Evolutionary conservation across 2,888 invertebrate genomes (phyloP).

Genomic region (Torymus tubicola): DNA sequence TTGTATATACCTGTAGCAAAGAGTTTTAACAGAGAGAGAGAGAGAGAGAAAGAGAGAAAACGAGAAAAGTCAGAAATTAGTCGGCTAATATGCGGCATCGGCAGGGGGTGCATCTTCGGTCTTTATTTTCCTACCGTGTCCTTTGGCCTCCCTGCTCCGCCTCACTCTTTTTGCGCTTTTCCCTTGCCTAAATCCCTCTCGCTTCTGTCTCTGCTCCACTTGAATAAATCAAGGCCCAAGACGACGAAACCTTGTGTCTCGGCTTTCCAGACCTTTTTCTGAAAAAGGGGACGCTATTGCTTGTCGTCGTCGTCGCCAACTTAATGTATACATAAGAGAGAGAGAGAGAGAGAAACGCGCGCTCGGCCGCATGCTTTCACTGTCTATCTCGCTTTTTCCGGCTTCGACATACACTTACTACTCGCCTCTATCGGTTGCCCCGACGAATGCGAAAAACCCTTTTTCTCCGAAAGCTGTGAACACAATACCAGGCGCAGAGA

Average conservation of each 20-base stretch:
- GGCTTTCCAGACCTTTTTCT: slow-evolving; percentile 22
- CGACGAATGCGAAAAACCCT: slow-evolving; percentile 56
- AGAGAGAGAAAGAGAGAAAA: background rate
- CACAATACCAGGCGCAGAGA: background rate
- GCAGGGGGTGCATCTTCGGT: slow-evolving; percentile 2
- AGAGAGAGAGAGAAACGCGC: slow-evolving; percentile 2
- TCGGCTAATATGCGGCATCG: too few relatives aligned
- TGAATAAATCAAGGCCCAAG: slow-evolving; percentile 66
- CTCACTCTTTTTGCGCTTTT: slow-evolving; percentile 21
- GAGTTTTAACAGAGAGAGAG: background rate
- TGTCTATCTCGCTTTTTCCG: background rate
- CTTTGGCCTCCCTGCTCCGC: background rate
- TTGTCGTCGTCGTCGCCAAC: background rate
- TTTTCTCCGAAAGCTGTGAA: slow-evolving; percentile 58
- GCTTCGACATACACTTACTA: slow-evolving; percentile 41
- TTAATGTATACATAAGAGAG: slow-evolving; percentile 37
- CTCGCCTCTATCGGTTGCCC: background rate
- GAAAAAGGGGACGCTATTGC: background rate
- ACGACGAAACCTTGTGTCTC: background rate
- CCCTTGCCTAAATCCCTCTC: background rate
- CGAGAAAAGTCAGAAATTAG: background rate
- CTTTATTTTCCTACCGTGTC: background rate
- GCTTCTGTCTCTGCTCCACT: slow-evolving; percentile 63
- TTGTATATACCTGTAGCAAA: background rate
- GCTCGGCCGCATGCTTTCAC: background rate